Evolutionary conservation across 2,797 vertebrate species (phyloP), one percentile per base, ranked within the genome.

Genomic region (Pyrocephalus nanus): DNA sequence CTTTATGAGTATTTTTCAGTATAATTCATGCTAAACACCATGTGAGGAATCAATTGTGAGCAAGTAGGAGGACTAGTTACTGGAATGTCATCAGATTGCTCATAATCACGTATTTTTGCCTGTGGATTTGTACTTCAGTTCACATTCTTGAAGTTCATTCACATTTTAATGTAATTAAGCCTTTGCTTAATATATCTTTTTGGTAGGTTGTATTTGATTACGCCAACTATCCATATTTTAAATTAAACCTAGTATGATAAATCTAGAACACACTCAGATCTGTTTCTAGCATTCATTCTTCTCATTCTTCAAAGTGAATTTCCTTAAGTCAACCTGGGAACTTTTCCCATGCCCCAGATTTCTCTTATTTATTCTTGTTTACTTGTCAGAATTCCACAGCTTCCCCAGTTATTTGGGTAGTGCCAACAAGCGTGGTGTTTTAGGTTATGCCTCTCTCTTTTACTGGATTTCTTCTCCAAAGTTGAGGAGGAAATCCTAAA

Each of bases 391-490:
- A 84, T 47, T 25, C 8, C 32, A 42, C 15, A 71, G 15, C 15
- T 80, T 67, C 11, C 22, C 2, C 6, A 4, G 8, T 51, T 51
- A 32, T 54, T 65, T 60, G 20, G 78, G 15, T 48, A 55, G 6
- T 58, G 16, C 10, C 55, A 86, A 1, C 17, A 0, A 4, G 2
- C 6, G 9, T 25, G 5, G 14, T 43, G 11, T 13, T 64, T 55
- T 45, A 57, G 22, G 8, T 77, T 29, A 15, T 34, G 6, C 26
- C 13, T 61, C 8, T 47, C 11, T 77, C 29, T 71, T 90, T 60
- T 84, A 34, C 34, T 40, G 43, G 3, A 51, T 60, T 75, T 78
- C 11, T 81, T 75, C 13, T 43, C 20, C 18, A 23, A 58, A 78
- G 15, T 27, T 88, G 62, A 67, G 47, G 19, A 64, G 34, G 11